Conservation (phyloP, 2,797 vertebrate species). For the Pagetopsis macropterus region DNA sequence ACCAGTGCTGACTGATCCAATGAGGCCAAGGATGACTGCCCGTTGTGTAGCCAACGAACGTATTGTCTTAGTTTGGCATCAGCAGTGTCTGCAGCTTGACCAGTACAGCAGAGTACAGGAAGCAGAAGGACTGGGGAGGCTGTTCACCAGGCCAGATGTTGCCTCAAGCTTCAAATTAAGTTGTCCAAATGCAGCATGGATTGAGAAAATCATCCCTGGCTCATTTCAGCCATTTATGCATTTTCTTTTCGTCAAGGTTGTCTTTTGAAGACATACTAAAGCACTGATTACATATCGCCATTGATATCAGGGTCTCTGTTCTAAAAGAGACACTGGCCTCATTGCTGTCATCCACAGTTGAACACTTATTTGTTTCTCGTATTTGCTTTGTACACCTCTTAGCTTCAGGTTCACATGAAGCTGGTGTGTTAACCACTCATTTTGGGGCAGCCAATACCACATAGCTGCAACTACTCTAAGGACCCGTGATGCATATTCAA, state of each 20-base stretch:
- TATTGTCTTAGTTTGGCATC: conserved; percentile 35
- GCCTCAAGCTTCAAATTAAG: conserved; percentile 45
- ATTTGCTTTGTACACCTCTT: background rate
- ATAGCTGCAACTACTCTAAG: background rate
- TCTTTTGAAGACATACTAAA: background rate
- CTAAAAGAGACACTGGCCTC: background rate
- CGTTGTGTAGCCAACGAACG: conserved; percentile 36
- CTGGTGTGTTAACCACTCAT: background rate
- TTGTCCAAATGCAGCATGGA: conserved; percentile 27
- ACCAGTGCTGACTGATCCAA: conserved; percentile 22
- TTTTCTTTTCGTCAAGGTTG: conserved; percentile 12
- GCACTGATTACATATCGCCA: conserved; percentile 4
- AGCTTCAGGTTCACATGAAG: background rate
- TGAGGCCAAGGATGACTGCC: conserved; percentile 37
- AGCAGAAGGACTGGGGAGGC: conserved; percentile 23
- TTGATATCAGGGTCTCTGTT: conserved; percentile 3
- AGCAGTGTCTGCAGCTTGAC: conserved; percentile 22
- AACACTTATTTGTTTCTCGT: background rate
- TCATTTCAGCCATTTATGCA: conserved; percentile 5
- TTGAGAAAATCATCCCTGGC: conserved; percentile 22
- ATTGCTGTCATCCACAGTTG: conserved; percentile 2
- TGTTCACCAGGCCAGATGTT: conserved; percentile 32
- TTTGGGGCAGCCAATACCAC: background rate
- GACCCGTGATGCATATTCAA: background rate
- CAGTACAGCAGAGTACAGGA: conserved; percentile 14